These are phyloP conservation scores for Amphipoea lucens DNA, from an alignment of 2,888 invertebrate genomes.

Conservation along the genomic window DNA sequence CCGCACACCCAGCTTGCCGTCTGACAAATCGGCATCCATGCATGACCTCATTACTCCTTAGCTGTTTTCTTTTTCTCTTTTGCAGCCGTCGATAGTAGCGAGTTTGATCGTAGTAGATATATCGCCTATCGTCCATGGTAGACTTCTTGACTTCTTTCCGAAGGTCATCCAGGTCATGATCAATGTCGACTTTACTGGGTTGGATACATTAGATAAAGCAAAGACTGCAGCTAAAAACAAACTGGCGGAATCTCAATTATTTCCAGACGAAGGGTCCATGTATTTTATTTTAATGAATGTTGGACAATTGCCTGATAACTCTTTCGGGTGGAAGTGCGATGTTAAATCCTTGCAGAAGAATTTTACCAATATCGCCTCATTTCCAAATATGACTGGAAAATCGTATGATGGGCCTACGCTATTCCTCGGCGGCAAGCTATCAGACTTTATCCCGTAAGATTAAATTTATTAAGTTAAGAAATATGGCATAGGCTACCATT, in stretches of 20 bases:
- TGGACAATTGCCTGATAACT: conserved; percentile 67
- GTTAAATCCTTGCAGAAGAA: conserved; percentile 70
- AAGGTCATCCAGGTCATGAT: conserved; percentile 88
- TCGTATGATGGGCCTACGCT: conserved; percentile 77
- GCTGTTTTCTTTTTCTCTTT: conserved; percentile 11
- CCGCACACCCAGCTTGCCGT: not conserved
- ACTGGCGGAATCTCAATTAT: conserved; percentile 70
- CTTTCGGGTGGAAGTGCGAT: conserved; percentile 80
- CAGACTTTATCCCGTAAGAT: conserved; percentile 81
- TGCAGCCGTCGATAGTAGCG: conserved; percentile 89
- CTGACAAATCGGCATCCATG: not conserved
- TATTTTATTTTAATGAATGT: conserved; percentile 80
- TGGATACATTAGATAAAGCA: conserved; percentile 90
- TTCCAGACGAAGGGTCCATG: conserved; percentile 65
- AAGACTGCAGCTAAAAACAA: conserved; percentile 83
- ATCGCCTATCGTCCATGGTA: conserved; percentile 89
- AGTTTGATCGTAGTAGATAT: conserved; percentile 93
- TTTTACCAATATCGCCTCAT: conserved; percentile 75
- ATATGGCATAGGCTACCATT: not conserved
- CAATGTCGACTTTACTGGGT: conserved; percentile 87
- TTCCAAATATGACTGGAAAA: conserved; percentile 76
- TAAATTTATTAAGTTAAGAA: not conserved
- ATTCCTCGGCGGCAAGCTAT: conserved; percentile 80
- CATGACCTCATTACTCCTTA: not conserved
- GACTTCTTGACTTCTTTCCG: conserved; percentile 89